Percentiles rank a stretch among this genome's conserved stretches.
phyloP scores from a whole-genome alignment of 2,797 vertebrate species.

The Mergus octosetaceus region DNA sequence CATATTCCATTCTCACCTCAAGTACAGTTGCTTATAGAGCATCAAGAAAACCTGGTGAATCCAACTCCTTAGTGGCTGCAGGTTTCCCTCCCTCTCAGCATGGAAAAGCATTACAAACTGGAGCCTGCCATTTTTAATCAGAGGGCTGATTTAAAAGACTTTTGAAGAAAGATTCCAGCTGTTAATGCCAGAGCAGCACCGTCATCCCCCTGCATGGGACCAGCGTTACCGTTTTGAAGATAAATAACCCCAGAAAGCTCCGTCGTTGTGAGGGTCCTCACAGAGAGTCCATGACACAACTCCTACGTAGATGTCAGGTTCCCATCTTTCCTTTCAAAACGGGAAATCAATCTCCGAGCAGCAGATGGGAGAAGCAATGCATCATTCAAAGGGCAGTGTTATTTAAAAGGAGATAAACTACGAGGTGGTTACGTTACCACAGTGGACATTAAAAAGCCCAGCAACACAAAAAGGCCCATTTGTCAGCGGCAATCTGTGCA shows the following conservation, averaged over 20 bases:
- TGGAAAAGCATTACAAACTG: not conserved
- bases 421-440: not conserved
- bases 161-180: not conserved
- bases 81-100: rapidly evolving
- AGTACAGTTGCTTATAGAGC: not conserved
- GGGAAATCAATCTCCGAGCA: not conserved
- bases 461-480: not conserved
- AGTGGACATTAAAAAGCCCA: not conserved
- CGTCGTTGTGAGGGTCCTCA: not conserved
- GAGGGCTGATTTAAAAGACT: not conserved
- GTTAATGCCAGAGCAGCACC: not conserved
- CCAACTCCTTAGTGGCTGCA: not conserved
- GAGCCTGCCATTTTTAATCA: not conserved
- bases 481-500: not conserved
- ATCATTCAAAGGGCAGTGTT: not conserved
- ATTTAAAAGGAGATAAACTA: not conserved
- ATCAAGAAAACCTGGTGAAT: not conserved
- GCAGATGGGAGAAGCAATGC: not conserved
- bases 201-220: not conserved
- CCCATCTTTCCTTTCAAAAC: not conserved
- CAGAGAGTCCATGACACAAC: not conserved
- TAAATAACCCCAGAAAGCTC: not conserved
- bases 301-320: not conserved
- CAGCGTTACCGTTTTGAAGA: not conserved
- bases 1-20: not conserved